phyloP scores from a whole-genome alignment of 30 jellyfish, hydroid and myxozoan genomes.

The Nemopilema nomurai region DNA sequence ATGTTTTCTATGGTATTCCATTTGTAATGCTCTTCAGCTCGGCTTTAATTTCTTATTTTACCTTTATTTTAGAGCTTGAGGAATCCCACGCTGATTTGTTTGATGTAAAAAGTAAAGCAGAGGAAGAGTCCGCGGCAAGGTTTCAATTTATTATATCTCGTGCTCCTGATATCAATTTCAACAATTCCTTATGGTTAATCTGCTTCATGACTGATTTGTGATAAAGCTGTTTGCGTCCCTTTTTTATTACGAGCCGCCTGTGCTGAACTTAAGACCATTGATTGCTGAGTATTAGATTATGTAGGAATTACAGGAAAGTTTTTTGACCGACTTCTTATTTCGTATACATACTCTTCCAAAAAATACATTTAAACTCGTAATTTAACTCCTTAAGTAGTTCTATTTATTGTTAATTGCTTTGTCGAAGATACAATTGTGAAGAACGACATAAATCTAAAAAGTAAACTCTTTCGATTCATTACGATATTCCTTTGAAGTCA shows the following conservation, averaged over 20 bases:
- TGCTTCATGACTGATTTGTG: too few species aligned
- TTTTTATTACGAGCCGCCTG: not conserved
- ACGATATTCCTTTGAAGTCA: too few species aligned
- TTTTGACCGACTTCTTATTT: not conserved
- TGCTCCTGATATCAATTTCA: too few species aligned
- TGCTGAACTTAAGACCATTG: not conserved
- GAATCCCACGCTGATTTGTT: conserved; percentile 70
- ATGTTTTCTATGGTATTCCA: too few species aligned
- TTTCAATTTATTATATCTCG: not conserved
- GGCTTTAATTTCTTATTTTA: not conserved
- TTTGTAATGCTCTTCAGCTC: too few species aligned
- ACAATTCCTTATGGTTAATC: too few species aligned
- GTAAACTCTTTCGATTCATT: too few species aligned
- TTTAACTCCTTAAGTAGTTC: too few species aligned
- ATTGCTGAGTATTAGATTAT: too few species aligned
- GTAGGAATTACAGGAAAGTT: not conserved
- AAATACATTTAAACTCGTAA: too few species aligned
- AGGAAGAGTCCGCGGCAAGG: conserved; percentile 92
- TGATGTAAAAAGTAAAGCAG: conserved; percentile 79
- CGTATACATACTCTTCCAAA: too few species aligned
- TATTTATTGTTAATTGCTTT: not conserved
- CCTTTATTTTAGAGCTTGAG: conserved; percentile 43
- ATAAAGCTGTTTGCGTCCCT: not conserved
- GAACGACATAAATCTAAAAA: too few species aligned
- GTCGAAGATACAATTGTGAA: not conserved